These are phyloP conservation scores for Clarias batrachus DNA, from an alignment of 2,113 vertebrate species.

Conservation along the genomic window DNA sequence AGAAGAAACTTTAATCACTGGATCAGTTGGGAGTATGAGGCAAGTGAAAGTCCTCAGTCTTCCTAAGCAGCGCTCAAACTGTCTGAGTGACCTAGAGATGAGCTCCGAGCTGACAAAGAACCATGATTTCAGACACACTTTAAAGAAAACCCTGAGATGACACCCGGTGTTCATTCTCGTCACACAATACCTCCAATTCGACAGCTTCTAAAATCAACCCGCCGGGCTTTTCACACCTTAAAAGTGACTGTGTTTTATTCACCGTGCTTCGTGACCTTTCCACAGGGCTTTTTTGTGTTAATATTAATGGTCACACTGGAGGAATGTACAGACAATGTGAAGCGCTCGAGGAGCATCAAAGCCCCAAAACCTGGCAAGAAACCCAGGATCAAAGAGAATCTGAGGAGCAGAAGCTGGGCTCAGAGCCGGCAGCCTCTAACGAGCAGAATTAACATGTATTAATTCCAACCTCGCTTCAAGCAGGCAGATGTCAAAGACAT, in stretches of 20 bases:
- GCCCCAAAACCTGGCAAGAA: conserved; percentile 69
- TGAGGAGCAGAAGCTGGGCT: conserved; percentile 68
- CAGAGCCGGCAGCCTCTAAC: conserved; percentile 73
- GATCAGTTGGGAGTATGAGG: not conserved
- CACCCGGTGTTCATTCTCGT: not conserved
- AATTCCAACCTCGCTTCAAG: conserved; percentile 73
- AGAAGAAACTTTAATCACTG: not conserved
- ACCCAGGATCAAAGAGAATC: conserved; percentile 74
- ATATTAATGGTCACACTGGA: conserved; percentile 44
- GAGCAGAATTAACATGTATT: conserved; percentile 80
- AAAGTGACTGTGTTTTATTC: not conserved
- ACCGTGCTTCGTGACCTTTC: not conserved
- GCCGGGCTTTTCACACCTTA: not conserved
- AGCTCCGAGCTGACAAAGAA: conserved; percentile 20
- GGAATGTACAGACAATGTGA: conserved; percentile 51
- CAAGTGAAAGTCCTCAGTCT: not conserved
- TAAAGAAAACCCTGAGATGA: conserved; percentile 2
- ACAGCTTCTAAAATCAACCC: not conserved
- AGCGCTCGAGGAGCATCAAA: conserved; percentile 62
- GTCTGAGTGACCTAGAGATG: not conserved
- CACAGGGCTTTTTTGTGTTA: conserved; percentile 21
- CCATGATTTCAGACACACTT: conserved; percentile 14
- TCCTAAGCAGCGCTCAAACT: not conserved
- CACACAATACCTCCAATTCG: not conserved
- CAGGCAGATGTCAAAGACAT: conserved; percentile 68